Conservation (phyloP, 2,797 vertebrate genomes). For the Danio kyathit region DNA sequence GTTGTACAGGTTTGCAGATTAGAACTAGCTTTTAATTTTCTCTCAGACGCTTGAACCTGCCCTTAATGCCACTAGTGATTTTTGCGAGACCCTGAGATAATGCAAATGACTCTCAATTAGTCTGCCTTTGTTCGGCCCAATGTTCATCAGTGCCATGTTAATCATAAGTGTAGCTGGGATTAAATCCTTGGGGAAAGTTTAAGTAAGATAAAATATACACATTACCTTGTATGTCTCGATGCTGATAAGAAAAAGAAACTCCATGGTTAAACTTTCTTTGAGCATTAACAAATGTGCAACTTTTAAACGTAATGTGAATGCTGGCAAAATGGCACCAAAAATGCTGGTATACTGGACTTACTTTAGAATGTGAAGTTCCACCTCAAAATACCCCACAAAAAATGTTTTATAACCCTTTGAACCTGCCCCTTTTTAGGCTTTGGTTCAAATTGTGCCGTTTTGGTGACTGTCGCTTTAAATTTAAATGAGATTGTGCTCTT, state of each 20-base stretch:
- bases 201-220: neutral
- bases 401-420: no score
- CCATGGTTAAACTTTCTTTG: neutral
- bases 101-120: slow-evolving; percentile 24
- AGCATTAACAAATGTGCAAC: neutral
- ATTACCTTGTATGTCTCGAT: neutral
- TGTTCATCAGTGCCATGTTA: neutral
- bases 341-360: no score
- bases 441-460: no score
- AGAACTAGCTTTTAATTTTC: neutral
- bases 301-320: slow-evolving; percentile 33
- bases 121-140: slow-evolving; percentile 8
- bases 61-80: slow-evolving; percentile 3
- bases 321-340: slow-evolving; percentile 46
- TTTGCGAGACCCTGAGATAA: slow-evolving; percentile 14
- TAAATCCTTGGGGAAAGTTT: slow-evolving; percentile 9
- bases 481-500: no score
- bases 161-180: slow-evolving; percentile 4
- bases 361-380: no score
- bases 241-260: neutral
- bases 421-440: no score
- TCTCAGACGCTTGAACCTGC: neutral
- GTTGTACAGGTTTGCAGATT: neutral
- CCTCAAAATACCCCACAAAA: no score
- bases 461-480: no score